Percentiles rank a stretch among this genome's conserved stretches.
Evolutionary conservation across 2,888 invertebrate species (phyloP).

Genomic region (Diadromus collaris): DNA sequence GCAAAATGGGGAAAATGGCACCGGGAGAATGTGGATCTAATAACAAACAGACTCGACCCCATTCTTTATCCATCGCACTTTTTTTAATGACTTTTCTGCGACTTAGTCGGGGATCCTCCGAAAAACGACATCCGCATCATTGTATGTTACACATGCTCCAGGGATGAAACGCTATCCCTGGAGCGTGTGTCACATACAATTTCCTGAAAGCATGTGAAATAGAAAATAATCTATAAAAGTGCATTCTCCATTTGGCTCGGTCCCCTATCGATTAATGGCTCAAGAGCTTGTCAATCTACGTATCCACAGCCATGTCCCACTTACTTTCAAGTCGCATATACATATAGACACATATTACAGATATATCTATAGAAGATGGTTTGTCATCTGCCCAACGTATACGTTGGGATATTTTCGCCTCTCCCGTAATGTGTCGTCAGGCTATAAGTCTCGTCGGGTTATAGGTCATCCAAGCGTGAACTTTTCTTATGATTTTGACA

Average conservation of each 20-base stretch:
- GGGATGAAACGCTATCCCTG: background rate
- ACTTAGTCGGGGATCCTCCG: background rate
- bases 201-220: background rate
- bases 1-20: no score
- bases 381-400: background rate
- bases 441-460: background rate
- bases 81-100: background rate
- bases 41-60: no score
- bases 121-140: background rate
- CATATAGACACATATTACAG: background rate
- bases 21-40: no score
- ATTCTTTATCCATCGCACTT: no score
- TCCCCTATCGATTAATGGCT: background rate
- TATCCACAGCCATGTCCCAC: background rate
- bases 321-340: background rate
- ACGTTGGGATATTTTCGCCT: background rate
- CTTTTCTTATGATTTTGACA: background rate
- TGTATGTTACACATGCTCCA: no score
- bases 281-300: background rate
- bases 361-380: background rate
- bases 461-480: background rate
- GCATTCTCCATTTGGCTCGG: conserved; percentile 1
- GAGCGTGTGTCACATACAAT: background rate
- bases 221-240: background rate
- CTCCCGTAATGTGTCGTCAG: background rate